Base-by-base conservation (phyloP, 2,888 invertebrate species). In the Petrolisthes manimaculis region DNA sequence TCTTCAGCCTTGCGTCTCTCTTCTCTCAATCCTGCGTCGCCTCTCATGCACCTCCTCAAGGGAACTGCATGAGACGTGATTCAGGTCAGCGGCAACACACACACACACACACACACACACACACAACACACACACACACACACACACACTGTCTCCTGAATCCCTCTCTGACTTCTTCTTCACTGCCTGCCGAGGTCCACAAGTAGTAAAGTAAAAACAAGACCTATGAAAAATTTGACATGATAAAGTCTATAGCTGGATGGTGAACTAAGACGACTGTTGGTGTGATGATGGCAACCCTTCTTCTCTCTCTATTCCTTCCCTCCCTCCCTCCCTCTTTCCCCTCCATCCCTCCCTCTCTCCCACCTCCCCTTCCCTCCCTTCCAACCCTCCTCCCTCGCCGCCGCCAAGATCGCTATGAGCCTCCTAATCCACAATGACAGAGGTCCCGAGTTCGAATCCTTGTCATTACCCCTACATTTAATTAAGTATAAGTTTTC, bases 401-500 rank as follows among this genome's bases (percentile, higher is more conserved):
- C 61, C 61, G 12, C 61, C 80, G 74, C 21, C 21, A 12, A 69
- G 83, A 87, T 78, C 87, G 79, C 83, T 83, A 83, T 87, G 87
- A 83, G 87, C 77, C 86, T 81, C 37, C 83, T 87, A 87, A 87
- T 87, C 87, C 83, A 67, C 87, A 87, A 87, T 87, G 87, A 87
- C 87, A 87, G 83, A 87, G 83, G 80, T 78, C 75, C 54, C 77
- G 55, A 77, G 83, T 69, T 53, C 71, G 78, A 55, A 83, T 83
- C 80, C 87, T 87, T 87, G 87, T 87, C 87, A 87, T 87, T 87
- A 87, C 69, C 87, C 55, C 18, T 9, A 18, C 87, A 87, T 87
- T 87, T 87, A 87, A 87, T 87, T 84, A 87, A 87, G 87, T 87
- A 87, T 87, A 87, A 87, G 67, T 87, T 87, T 87, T 87, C 83